Base-by-base conservation (phyloP, 2,797 vertebrate species). In the Lacerta bilineata region DNA sequence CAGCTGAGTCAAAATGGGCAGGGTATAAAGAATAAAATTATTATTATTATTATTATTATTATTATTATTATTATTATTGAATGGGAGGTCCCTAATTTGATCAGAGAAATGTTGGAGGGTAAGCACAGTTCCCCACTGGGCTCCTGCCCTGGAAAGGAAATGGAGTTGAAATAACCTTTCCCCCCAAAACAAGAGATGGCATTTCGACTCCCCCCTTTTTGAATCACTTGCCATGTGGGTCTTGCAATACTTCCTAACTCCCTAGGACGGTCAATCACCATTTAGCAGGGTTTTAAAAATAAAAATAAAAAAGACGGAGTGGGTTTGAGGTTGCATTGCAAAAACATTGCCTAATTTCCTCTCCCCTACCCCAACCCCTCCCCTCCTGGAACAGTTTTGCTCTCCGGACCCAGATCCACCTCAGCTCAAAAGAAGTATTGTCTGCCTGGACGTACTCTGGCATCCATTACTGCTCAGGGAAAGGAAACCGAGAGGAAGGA, bases 401-500 rank as follows among this genome's bases (percentile, higher is more conserved):
- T 94, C 92, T 92, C 95, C 20, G 0, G 85, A 95, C 95, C 94
- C 91, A 91, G 86, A 91, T 93, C 93, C 83, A 75, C 78, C 91
- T 93, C 93, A 94, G 93, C 93, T 96, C 95, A 95, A 95, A 95
- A 97, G 93, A 93, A 90, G 77, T 91, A 93, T 94, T 96, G 95
- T 95, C 92, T 92, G 91, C 88, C 88, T 87, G 33, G 91, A 36
- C 71, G 90, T 94, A 93, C 95, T 94, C 95, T 93, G 95, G 95
- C 93, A 95, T 97, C 96, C 95, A 95, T 95, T 95, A 93, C 93
- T 92, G 94, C 96, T 96, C 96, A 92, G 94, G 92, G 97, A 93
- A 93, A 91, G 93, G 83, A 88, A 85, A 93, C 81, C 92, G 96
- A 97, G 97, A 98, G 97, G 97, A 95, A 96, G 90, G 93, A 96